phyloP scores from a whole-genome alignment of 1,140 invertebrate genomes.

The Piezodorus guildinii region DNA sequence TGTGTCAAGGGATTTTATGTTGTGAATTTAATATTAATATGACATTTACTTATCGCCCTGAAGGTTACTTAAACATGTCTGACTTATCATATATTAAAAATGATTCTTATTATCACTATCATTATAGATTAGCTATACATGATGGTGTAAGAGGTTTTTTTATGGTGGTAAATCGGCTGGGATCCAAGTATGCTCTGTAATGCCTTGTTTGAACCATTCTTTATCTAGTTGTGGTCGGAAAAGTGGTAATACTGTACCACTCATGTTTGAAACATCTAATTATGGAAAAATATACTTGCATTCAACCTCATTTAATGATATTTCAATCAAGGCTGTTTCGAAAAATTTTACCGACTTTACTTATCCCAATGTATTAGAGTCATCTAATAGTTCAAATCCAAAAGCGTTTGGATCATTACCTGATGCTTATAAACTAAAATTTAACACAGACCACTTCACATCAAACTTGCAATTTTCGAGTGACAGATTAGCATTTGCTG shows the following conservation, averaged over 20 bases:
- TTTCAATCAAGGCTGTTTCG: neutral
- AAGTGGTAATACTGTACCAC: neutral
- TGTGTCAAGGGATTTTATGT: neutral
- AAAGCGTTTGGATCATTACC: neutral
- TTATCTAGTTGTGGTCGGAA: neutral
- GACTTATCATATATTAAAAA: neutral
- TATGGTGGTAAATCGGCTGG: neutral
- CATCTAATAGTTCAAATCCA: neutral
- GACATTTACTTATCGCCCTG: neutral
- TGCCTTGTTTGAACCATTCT: neutral
- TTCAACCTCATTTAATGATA: neutral
- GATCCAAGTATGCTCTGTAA: neutral
- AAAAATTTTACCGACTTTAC: neutral
- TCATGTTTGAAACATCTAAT: neutral
- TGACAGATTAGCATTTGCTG: neutral
- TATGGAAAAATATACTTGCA: neutral
- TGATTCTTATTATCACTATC: neutral
- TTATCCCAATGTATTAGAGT: neutral
- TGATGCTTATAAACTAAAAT: neutral
- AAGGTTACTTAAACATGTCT: neutral
- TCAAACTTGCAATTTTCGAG: neutral
- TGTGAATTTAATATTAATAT: conserved; percentile 1
- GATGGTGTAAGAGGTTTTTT: conserved; percentile 14
- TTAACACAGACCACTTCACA: neutral
- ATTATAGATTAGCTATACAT: neutral